Evolutionary conservation across 2,888 invertebrate species (phyloP).

Genomic region (Calameuta idolon): DNA sequence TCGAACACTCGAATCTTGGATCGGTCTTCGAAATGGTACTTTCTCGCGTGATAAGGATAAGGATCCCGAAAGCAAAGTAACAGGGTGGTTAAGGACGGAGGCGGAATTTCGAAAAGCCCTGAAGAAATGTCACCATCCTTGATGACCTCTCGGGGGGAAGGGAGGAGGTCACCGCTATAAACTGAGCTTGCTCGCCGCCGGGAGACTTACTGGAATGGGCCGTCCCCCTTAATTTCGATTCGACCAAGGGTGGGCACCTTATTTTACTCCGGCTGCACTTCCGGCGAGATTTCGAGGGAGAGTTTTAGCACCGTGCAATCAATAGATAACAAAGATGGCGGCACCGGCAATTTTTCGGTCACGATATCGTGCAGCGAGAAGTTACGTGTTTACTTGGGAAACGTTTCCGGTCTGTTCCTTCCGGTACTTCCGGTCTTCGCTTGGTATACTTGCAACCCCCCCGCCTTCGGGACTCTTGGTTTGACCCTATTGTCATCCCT

Average conservation of each 20-base stretch:
- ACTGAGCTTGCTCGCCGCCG: conserved; percentile 30
- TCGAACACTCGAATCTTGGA: no score
- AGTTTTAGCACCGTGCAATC: conserved; percentile 49
- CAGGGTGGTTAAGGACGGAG: conserved; percentile 15
- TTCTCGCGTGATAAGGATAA: no score
- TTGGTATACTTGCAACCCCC: no score
- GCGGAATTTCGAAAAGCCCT: conserved; percentile 32
- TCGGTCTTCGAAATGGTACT: no score
- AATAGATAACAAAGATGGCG: conserved; percentile 39
- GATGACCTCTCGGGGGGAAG: conserved; percentile 45
- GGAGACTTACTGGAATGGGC: conserved; percentile 41
- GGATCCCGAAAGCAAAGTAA: no score
- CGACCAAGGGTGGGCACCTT: conserved; percentile 22
- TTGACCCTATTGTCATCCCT: no score
- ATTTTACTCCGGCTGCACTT: conserved; percentile 27
- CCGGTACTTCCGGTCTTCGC: no score
- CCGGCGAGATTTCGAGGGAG: conserved; percentile 46
- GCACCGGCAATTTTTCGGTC: conserved; percentile 20
- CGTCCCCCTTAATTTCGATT: conserved; percentile 40
- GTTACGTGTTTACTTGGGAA: conserved; percentile 9
- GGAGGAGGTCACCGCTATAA: conserved; percentile 49
- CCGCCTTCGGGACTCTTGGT: no score
- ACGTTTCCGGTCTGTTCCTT: not conserved
- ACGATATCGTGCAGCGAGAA: conserved; percentile 17
- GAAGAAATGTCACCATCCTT: conserved; percentile 42